Evolutionary conservation across 2,888 invertebrate genomes (phyloP).

Genomic region (Lathronympha strigana): DNA sequence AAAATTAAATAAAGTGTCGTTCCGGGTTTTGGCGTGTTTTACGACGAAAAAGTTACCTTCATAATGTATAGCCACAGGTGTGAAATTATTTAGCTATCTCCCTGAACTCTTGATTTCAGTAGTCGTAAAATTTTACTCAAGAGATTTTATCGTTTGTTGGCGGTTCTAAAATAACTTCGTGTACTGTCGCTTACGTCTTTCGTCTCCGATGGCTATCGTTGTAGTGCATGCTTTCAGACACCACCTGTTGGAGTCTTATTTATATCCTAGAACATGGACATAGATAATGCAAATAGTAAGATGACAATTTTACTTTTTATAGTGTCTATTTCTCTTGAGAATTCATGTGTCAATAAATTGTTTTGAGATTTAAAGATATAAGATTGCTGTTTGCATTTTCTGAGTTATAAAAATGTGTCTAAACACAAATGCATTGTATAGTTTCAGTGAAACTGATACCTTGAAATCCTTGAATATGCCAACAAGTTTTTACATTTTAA

Average conservation of each 20-base stretch:
- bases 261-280: constrained; percentile 57
- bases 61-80: constrained; percentile 54
- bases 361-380: too few species aligned
- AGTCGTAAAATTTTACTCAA: constrained; percentile 65
- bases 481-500: too few species aligned
- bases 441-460: too few species aligned
- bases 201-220: constrained; percentile 61
- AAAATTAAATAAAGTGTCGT: constrained; percentile 21
- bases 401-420: too few species aligned
- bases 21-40: constrained; percentile 31
- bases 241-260: constrained; percentile 71
- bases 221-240: constrained; percentile 58
- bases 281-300: constrained; percentile 44
- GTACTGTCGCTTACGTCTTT: constrained; percentile 54
- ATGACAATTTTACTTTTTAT: not conserved
- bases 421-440: too few species aligned
- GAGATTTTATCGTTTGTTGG: constrained; percentile 60
- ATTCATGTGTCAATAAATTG: too few species aligned
- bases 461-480: too few species aligned
- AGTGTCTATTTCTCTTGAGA: not conserved
- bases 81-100: constrained; percentile 63
- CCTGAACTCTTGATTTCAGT: constrained; percentile 63
- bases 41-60: constrained; percentile 53
- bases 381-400: too few species aligned
- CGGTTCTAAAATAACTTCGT: constrained; percentile 60